Percentiles rank a stretch among this genome's conserved stretches.
phyloP scores from a whole-genome alignment of 2,113 vertebrate species.

The Blennius ocellaris region DNA sequence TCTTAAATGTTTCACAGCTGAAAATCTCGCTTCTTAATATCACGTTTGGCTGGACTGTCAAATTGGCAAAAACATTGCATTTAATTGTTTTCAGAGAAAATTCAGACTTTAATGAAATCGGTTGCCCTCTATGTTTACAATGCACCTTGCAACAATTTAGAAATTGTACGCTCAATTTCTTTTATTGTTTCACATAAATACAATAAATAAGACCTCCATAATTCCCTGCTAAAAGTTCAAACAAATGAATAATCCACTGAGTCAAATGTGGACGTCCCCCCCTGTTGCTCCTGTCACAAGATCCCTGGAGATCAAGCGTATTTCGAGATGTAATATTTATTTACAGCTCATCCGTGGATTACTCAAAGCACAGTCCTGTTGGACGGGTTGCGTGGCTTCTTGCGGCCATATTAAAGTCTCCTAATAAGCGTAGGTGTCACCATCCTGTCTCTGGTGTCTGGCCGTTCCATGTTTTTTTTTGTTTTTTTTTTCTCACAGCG shows the following conservation, averaged over 20 bases:
- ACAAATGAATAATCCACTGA: conserved; percentile 15
- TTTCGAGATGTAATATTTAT: conserved; percentile 38
- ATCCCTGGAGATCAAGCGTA: neutral
- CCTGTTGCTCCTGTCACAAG: neutral
- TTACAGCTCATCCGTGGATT: conserved; percentile 33
- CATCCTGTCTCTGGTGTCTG: conserved; percentile 50
- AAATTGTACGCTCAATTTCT: neutral
- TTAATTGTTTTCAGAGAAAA: neutral
- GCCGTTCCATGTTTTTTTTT: conserved; percentile 45
- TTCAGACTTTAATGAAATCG: neutral
- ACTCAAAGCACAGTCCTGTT: conserved; percentile 15
- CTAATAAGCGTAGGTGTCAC: conserved; percentile 65
- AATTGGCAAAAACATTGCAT: neutral
- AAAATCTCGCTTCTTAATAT: too few relatives aligned
- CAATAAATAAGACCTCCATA: neutral
- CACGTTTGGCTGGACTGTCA: too few relatives aligned
- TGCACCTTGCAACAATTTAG: neutral
- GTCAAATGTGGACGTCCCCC: conserved; percentile 11
- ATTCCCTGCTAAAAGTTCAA: neutral
- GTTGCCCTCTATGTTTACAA: too few relatives aligned
- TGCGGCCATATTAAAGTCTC: conserved; percentile 48
- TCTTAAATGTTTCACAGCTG: too few relatives aligned
- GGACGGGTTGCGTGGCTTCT: conserved; percentile 20
- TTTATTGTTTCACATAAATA: neutral
- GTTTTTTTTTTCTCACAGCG: neutral